Conservation (phyloP, 2,797 vertebrate genomes). For the Sphenodon punctatus region DNA sequence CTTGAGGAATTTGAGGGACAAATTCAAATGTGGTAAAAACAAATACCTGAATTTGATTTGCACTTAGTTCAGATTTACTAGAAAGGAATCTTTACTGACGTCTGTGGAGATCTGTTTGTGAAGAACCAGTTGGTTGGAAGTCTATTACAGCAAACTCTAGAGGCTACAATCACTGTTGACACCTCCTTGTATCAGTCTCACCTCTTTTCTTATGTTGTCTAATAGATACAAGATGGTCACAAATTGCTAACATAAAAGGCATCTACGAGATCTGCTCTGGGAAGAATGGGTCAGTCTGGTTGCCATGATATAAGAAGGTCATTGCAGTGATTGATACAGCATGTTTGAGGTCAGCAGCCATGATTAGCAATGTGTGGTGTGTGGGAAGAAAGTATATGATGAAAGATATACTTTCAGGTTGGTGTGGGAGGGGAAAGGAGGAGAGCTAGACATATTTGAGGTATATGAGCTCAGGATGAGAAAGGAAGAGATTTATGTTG, state of each 20-base stretch:
- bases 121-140: neutral
- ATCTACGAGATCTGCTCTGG: neutral
- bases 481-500: neutral
- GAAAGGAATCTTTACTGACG: neutral
- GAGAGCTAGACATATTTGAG: accelerated
- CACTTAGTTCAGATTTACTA: too few relatives aligned
- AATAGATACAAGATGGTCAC: neutral
- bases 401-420: neutral
- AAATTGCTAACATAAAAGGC: neutral
- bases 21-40: too few relatives aligned
- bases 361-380: neutral
- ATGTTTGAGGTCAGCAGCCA: neutral
- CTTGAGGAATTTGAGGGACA: too few relatives aligned
- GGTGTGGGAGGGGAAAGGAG: neutral
- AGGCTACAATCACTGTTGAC: neutral
- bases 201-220: neutral
- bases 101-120: neutral
- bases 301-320: neutral
- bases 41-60: too few relatives aligned
- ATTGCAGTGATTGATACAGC: neutral
- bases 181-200: neutral
- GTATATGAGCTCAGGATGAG: neutral
- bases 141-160: neutral
- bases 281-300: neutral
- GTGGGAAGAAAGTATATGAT: accelerated